phyloP scores from a whole-genome alignment of 92 coral and sea anemone genomes.

The Epizoanthus illoricatus region DNA sequence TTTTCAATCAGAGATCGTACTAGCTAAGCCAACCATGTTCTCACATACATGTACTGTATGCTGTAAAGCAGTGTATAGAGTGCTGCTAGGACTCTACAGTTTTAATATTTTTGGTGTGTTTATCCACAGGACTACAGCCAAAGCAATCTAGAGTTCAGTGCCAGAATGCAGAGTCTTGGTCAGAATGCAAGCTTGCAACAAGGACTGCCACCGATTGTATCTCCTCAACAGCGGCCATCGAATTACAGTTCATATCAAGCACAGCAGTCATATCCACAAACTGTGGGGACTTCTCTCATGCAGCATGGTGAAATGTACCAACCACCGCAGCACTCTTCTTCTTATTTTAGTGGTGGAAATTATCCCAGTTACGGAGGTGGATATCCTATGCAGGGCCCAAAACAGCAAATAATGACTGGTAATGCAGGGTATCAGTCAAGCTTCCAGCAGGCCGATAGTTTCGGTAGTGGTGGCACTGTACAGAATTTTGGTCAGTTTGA shows the following conservation, averaged over 20 bases:
- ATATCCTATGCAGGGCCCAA: constrained; percentile 13
- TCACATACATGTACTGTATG: no score
- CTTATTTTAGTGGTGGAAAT: constrained; percentile 22
- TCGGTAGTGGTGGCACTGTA: not conserved
- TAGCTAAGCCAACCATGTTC: no score
- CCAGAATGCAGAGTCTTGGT: constrained; percentile 36
- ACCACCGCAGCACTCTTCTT: constrained; percentile 48
- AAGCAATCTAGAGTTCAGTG: constrained; percentile 27
- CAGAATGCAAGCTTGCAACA: constrained; percentile 35
- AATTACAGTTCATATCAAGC: constrained; percentile 27
- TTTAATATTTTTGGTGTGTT: no score
- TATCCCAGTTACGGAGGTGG: constrained; percentile 29
- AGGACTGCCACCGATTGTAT: constrained; percentile 24
- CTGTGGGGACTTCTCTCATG: constrained; percentile 56
- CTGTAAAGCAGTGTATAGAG: no score
- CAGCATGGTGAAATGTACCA: constrained; percentile 66
- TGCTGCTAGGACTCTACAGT: no score
- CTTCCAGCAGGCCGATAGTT: constrained; percentile 35
- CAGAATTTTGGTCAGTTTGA: constrained; percentile 41
- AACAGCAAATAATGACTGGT: constrained; percentile 11
- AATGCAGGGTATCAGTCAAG: constrained; percentile 27
- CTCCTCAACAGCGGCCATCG: constrained; percentile 24
- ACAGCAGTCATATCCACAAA: constrained; percentile 50
- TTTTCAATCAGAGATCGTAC: no score
- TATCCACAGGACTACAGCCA: constrained; percentile 30